Conservation (phyloP, 23 tunicate genomes). For the Aplidium turbinatum region DNA sequence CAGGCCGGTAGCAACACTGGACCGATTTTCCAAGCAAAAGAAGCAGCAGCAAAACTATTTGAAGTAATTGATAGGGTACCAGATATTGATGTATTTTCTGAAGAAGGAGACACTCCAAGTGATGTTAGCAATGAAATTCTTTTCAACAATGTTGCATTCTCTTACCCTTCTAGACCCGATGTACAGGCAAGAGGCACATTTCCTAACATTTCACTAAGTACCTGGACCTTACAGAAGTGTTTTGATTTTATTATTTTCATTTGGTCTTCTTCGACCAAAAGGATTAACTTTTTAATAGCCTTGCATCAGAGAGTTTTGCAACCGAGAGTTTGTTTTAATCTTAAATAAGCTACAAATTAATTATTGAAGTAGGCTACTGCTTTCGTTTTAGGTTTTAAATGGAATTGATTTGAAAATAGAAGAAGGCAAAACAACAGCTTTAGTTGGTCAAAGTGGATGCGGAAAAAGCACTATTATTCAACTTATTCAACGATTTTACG, state of each 20-base stretch:
- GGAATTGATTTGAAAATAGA: conserved; percentile 24
- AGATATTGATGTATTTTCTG: conserved; percentile 73
- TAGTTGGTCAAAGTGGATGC: conserved; percentile 58
- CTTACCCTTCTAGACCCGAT: conserved; percentile 74
- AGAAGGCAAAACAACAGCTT: conserved; percentile 36
- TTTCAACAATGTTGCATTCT: conserved; percentile 58
- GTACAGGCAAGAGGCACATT: conserved; percentile 47
- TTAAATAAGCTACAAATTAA: too few relatives aligned
- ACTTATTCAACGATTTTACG: conserved; percentile 48
- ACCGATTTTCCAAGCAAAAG: conserved; percentile 64
- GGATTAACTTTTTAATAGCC: too few relatives aligned
- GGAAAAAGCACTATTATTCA: conserved; percentile 48
- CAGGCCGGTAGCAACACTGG: conserved; percentile 81
- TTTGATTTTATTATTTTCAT: too few relatives aligned
- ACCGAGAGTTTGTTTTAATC: too few relatives aligned
- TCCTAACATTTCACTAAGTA: too few relatives aligned
- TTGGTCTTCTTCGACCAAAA: too few relatives aligned
- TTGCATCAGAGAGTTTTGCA: too few relatives aligned
- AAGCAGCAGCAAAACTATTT: conserved; percentile 85
- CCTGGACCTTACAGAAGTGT: too few relatives aligned
- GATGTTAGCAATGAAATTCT: conserved; percentile 28
- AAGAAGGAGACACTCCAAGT: conserved; percentile 63
- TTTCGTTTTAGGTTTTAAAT: conserved; percentile 26
- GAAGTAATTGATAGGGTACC: conserved; percentile 89
- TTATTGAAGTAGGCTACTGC: too few relatives aligned